These are phyloP conservation scores for Laticauda laticaudata DNA, from an alignment of 2,113 vertebrate genomes.

Conservation along the genomic window DNA sequence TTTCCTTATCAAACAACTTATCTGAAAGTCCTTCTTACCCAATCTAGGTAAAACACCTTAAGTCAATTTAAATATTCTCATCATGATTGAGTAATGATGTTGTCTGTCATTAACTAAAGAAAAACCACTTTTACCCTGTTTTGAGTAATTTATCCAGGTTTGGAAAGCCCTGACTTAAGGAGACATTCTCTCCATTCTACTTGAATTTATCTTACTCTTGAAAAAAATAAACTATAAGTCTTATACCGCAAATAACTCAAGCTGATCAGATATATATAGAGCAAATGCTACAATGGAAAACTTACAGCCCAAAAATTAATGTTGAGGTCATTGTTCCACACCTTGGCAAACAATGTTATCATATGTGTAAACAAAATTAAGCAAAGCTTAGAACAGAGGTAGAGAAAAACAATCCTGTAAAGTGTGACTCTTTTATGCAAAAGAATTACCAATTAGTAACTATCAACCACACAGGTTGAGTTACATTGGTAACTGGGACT, in stretches of 20 bases:
- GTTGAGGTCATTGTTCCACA: neutral
- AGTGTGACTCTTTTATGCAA: neutral
- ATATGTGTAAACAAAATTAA: neutral
- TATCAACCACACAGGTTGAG: neutral
- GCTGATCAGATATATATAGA: neutral
- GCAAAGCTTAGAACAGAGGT: neutral
- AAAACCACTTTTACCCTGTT: neutral
- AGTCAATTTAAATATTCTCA: neutral
- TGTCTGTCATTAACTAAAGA: neutral
- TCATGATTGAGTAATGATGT: neutral
- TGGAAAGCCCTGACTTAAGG: neutral
- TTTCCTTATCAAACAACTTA: neutral
- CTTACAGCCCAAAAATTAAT: neutral
- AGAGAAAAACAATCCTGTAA: neutral
- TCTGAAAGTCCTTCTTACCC: neutral
- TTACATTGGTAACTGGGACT: neutral
- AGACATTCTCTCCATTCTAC: neutral
- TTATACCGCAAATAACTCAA: neutral
- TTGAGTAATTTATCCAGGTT: neutral
- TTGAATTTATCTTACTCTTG: neutral
- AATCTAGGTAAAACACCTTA: neutral
- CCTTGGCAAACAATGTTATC: neutral
- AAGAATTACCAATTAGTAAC: neutral
- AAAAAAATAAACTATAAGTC: neutral
- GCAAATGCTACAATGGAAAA: neutral